Conservation (phyloP, 2,888 invertebrate species). For the Teinopalpus imperialis region DNA sequence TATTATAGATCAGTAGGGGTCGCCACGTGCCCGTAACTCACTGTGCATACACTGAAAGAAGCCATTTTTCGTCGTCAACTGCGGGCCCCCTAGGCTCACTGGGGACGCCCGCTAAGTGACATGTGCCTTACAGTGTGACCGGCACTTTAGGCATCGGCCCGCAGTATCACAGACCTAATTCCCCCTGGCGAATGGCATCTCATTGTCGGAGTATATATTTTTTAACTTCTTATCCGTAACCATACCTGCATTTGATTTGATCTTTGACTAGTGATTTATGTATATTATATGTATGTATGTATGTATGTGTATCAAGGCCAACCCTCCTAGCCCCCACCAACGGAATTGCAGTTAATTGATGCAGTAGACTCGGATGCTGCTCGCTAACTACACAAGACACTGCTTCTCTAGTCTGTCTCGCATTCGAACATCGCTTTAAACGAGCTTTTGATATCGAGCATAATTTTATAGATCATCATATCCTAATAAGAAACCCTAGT, state of each 20-base stretch:
- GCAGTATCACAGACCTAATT: constrained; percentile 21
- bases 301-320: constrained; percentile 45
- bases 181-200: constrained; percentile 29
- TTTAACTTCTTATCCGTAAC: constrained; percentile 35
- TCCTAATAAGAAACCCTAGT: constrained; percentile 76
- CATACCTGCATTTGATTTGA: constrained; percentile 58
- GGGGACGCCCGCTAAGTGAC: constrained; percentile 20
- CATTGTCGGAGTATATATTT: constrained; percentile 34
- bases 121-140: constrained; percentile 23
- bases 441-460: constrained; percentile 73
- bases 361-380: constrained; percentile 76
- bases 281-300: constrained; percentile 13
- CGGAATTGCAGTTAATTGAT: constrained; percentile 67
- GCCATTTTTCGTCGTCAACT: constrained; percentile 18
- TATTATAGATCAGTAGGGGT: constrained; percentile 69
- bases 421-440: constrained; percentile 69
- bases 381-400: constrained; percentile 65
- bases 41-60: constrained; percentile 35
- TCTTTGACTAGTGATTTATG: constrained; percentile 44
- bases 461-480: constrained; percentile 70
- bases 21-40: constrained; percentile 49
- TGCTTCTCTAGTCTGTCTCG: constrained; percentile 79
- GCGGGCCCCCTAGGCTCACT: constrained; percentile 17
- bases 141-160: not conserved
- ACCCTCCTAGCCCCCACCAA: constrained; percentile 63